These are phyloP conservation scores for Cercopithecus mona DNA, from an alignment of 2,113 vertebrate species.

Conservation along the genomic window DNA sequence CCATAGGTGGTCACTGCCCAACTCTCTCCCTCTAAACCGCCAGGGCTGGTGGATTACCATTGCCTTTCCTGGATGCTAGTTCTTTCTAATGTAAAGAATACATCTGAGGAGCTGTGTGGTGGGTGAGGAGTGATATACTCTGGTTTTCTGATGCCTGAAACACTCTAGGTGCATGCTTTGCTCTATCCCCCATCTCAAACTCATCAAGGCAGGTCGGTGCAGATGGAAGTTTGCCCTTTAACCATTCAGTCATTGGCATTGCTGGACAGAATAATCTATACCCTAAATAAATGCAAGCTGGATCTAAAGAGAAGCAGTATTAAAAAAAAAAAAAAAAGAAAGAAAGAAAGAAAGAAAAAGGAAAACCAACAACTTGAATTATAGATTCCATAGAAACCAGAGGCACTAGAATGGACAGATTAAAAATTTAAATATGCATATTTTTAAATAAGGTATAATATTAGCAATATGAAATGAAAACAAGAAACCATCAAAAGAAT, in stretches of 20 bases:
- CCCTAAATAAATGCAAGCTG: background rate
- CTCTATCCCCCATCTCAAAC: background rate
- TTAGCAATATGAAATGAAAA: conserved; percentile 9
- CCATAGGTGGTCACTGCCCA: background rate
- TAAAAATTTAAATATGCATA: too few relatives aligned
- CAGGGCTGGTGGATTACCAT: background rate
- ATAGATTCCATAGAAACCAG: too few relatives aligned
- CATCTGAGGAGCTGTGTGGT: background rate
- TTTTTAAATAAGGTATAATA: background rate
- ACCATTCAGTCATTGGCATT: background rate
- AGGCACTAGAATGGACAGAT: too few relatives aligned
- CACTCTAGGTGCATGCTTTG: background rate
- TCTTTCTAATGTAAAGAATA: background rate
- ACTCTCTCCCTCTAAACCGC: background rate
- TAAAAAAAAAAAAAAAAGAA: background rate
- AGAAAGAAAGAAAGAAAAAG: too few relatives aligned
- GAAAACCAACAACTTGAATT: too few relatives aligned
- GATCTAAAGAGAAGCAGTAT: background rate
- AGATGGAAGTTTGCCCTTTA: background rate
- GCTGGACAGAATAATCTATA: background rate
- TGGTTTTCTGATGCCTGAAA: background rate
- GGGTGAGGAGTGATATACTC: background rate
- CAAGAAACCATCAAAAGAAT: background rate
- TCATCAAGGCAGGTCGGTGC: too few relatives aligned
- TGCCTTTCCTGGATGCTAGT: background rate